A percentile compares a stretch with the other conserved stretches of the same genome.
These are phyloP conservation scores for Philereme transversata DNA, from an alignment of 2,888 invertebrate species.

Conservation along the genomic window DNA sequence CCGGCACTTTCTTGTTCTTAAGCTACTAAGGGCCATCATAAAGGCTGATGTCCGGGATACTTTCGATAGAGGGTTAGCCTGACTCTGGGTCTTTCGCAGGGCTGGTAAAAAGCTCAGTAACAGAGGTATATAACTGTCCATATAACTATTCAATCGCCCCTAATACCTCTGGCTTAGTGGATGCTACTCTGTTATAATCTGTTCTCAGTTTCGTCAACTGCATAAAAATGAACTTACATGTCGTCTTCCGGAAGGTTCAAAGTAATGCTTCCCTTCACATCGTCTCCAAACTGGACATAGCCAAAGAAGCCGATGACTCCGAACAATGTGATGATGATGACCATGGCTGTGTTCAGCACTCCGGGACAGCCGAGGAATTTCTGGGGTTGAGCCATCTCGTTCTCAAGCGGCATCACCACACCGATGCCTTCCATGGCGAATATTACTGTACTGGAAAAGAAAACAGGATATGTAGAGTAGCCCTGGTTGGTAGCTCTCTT, in stretches of 20 bases:
- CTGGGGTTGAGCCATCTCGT: conserved; percentile 93
- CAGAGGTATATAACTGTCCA: too few species aligned
- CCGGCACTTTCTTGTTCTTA: too few species aligned
- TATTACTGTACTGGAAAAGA: conserved; percentile 90
- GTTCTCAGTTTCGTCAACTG: too few species aligned
- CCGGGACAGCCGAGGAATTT: conserved; percentile 92
- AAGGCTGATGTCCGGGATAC: too few species aligned
- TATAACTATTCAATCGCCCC: too few species aligned
- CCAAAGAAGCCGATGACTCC: conserved; percentile 95
- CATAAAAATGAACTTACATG: conserved; percentile 80
- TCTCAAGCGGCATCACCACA: conserved; percentile 96
- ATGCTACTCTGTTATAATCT: too few species aligned
- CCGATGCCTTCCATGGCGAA: conserved; percentile 99
- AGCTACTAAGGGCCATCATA: too few species aligned
- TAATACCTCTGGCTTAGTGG: too few species aligned
- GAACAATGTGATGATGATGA: conserved; percentile 90
- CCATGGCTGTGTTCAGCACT: conserved; percentile 94
- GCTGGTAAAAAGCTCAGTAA: too few species aligned
- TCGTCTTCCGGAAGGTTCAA: conserved; percentile 89
- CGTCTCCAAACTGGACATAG: conserved; percentile 92
- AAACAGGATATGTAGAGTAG: background rate
- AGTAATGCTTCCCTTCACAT: conserved; percentile 90
- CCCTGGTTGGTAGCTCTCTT: too few species aligned
- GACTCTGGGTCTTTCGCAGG: too few species aligned
- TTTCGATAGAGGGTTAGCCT: too few species aligned